These are phyloP conservation scores for Procapra przewalskii DNA, from an alignment of 2,113 vertebrate species.

Conservation along the genomic window DNA sequence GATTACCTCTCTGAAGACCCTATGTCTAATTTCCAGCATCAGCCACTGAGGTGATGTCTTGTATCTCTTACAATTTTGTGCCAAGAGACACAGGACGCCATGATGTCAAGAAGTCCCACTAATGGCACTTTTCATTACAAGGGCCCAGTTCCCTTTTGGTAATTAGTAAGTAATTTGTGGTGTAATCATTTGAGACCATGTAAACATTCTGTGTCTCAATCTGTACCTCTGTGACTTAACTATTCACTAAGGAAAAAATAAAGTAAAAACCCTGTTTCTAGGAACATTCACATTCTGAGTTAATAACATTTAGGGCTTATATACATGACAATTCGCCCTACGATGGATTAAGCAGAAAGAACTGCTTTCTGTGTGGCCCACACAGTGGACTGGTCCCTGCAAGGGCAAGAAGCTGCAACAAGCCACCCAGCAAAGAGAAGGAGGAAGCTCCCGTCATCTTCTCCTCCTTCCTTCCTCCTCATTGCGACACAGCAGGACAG, in stretches of 20 bases:
- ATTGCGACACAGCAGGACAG: accelerated
- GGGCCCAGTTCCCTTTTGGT: not conserved
- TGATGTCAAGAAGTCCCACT: not conserved
- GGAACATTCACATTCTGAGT: not conserved
- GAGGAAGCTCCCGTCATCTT: not conserved
- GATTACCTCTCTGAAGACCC: not conserved
- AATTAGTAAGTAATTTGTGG: not conserved
- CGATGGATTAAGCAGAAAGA: not conserved
- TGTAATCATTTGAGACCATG: not conserved
- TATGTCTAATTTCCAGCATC: not conserved
- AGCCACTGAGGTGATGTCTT: not conserved
- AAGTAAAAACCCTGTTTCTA: not conserved
- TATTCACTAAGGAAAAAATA: not conserved
- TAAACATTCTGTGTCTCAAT: not conserved
- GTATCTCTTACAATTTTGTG: not conserved
- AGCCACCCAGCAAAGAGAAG: no score
- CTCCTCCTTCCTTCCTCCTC: not conserved
- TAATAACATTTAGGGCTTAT: not conserved
- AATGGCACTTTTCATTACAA: not conserved
- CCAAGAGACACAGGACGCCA: not conserved
- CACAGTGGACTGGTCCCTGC: not conserved
- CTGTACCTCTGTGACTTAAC: not conserved
- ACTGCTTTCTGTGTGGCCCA: not conserved
- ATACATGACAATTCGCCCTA: not conserved
- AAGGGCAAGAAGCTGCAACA: not conserved